A percentile compares a stretch with the other conserved stretches of the same genome.
Conservation (phyloP, 1,140 invertebrate genomes). For the Choristoneura fumiferana region DNA sequence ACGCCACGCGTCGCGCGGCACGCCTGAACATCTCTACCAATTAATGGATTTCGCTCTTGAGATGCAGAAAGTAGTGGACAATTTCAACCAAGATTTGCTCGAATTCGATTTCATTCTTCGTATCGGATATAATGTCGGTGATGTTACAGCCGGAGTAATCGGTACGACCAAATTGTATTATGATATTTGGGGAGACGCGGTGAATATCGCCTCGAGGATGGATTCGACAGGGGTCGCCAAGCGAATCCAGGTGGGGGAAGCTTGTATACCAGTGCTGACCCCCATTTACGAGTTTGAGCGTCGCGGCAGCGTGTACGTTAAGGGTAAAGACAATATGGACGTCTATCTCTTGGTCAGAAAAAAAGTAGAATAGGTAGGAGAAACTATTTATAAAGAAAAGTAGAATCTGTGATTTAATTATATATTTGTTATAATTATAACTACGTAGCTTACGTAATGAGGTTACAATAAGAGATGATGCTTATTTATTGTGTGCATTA, state of each 20-base stretch:
- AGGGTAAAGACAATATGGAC: constrained; percentile 97
- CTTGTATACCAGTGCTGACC: constrained; percentile 84
- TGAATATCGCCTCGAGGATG: constrained; percentile 98
- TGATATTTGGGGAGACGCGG: constrained; percentile 99
- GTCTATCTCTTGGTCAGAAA: constrained; percentile 87
- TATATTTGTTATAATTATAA: constrained; percentile 52
- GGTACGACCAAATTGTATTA: constrained; percentile 97
- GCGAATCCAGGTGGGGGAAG: constrained; percentile 91
- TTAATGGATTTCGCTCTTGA: constrained; percentile 93
- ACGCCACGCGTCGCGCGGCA: constrained; percentile 80
- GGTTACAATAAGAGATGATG: constrained; percentile 38
- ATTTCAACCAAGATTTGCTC: constrained; percentile 92
- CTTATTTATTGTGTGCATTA: constrained; percentile 44
- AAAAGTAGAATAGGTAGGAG: constrained; percentile 49
- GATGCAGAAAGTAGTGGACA: constrained; percentile 91
- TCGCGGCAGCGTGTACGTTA: constrained; percentile 93
- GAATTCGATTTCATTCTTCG: constrained; percentile 96
- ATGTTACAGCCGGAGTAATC: constrained; percentile 97
- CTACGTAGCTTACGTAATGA: constrained; percentile 12
- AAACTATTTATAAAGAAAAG: constrained; percentile 51
- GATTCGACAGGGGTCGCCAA: constrained; percentile 94
- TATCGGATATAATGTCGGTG: constrained; percentile 90
- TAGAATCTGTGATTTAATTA: constrained; percentile 77
- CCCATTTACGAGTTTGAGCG: constrained; percentile 88
- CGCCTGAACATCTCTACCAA: constrained; percentile 89